phyloP scores from a whole-genome alignment of 2,113 vertebrate genomes.

The Gallinago paraguaiae region DNA sequence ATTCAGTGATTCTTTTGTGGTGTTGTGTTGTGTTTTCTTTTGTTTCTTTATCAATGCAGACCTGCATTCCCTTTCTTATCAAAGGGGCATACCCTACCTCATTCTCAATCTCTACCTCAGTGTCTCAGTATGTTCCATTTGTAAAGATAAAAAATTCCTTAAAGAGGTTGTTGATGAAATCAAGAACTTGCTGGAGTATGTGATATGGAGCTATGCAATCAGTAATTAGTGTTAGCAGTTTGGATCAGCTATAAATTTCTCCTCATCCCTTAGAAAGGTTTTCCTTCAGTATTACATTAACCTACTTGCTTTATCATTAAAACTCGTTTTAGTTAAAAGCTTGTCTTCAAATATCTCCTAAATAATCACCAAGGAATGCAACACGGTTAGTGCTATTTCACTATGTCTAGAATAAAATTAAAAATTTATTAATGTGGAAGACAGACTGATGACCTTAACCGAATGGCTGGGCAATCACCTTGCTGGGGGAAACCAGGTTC shows the following conservation, averaged over 20 bases:
- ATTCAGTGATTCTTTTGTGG: background rate
- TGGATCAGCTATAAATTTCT: background rate
- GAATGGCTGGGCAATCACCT: background rate
- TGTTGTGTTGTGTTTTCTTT: background rate
- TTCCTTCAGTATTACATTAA: background rate
- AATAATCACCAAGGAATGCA: background rate
- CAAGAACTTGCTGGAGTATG: background rate
- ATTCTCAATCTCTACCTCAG: background rate
- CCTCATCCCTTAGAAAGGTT: background rate
- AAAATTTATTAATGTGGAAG: constrained; percentile 20
- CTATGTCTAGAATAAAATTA: constrained; percentile 24
- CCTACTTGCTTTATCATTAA: background rate
- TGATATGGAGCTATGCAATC: background rate
- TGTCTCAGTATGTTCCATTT: background rate
- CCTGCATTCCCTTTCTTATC: background rate
- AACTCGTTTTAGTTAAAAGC: background rate
- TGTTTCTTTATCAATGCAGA: background rate
- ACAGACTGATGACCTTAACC: background rate
- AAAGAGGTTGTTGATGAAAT: background rate
- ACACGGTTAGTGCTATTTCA: background rate
- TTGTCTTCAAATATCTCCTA: constrained; percentile 13
- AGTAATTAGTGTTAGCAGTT: background rate
- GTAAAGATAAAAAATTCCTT: background rate
- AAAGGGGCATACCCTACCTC: background rate
- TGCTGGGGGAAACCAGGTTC: background rate